phyloP scores from a whole-genome alignment of 2,797 vertebrate genomes.

The Lacerta bilineata region DNA sequence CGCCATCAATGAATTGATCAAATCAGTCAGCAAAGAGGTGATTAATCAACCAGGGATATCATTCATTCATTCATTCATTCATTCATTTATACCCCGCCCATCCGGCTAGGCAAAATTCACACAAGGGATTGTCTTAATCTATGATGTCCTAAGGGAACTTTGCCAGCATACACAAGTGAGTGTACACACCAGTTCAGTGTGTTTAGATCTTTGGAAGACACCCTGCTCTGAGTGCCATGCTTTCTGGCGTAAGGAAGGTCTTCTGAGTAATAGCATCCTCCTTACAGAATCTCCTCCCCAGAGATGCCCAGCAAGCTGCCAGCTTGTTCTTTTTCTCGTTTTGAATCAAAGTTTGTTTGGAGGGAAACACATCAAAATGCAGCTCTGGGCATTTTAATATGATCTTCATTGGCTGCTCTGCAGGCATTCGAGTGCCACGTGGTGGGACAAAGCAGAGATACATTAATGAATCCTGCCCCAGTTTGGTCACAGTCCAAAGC shows the following conservation, averaged over 20 bases:
- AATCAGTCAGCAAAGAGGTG: not conserved
- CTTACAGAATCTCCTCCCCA: not conserved
- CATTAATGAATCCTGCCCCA: not conserved
- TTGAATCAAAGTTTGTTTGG: too few relatives aligned
- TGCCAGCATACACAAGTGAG: not conserved
- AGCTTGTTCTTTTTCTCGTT: not conserved
- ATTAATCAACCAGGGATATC: too few relatives aligned
- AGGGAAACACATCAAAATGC: too few relatives aligned
- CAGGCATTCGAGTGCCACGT: not conserved
- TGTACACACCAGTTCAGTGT: not conserved
- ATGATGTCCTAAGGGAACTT: not conserved
- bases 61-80: too few relatives aligned
- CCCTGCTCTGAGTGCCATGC: not conserved
- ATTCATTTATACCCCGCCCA: too few relatives aligned
- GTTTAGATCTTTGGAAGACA: not conserved
- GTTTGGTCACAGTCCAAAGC: slow-evolving; percentile 15
- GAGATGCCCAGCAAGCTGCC: not conserved
- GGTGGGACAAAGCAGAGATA: not conserved
- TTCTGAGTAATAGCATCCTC: not conserved
- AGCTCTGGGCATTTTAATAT: not conserved
- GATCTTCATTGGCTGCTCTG: not conserved
- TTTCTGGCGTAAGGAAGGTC: not conserved
- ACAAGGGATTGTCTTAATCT: not conserved
- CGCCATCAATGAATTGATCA: not conserved
- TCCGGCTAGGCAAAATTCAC: not conserved